Conservation (phyloP, 2,888 invertebrate species). For the Hartigia nigra region DNA sequence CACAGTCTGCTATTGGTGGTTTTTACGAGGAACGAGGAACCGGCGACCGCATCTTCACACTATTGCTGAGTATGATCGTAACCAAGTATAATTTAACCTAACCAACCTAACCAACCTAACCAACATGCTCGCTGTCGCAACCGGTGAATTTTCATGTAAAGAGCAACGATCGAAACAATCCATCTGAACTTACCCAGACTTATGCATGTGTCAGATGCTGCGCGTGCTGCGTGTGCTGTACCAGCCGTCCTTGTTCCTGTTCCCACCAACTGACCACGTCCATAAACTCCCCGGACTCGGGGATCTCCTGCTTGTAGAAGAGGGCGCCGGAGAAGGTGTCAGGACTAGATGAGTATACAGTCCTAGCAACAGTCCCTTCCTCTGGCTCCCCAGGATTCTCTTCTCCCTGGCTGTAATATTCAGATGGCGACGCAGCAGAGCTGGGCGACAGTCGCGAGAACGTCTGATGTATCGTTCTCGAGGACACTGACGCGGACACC, state of each 20-base stretch:
- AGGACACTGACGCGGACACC: neutral
- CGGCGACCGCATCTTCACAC: neutral
- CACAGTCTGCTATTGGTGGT: neutral
- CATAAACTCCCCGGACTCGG: slow-evolving; percentile 59
- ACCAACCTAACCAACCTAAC: no score
- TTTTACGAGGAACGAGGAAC: neutral
- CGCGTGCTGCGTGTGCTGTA: slow-evolving; percentile 55
- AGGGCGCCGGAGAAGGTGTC: slow-evolving; percentile 58
- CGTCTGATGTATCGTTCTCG: slow-evolving; percentile 7
- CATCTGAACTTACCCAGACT: slow-evolving; percentile 29
- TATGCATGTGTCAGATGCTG: slow-evolving; percentile 62
- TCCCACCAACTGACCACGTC: slow-evolving; percentile 65
- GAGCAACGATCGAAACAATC: neutral
- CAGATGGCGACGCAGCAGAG: slow-evolving; percentile 49
- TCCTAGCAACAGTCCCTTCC: slow-evolving; percentile 44
- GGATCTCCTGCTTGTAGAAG: slow-evolving; percentile 61
- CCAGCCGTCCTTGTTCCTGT: slow-evolving; percentile 61
- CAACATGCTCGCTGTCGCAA: neutral
- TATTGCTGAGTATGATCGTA: neutral
- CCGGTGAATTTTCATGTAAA: neutral
- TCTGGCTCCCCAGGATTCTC: slow-evolving; percentile 57
- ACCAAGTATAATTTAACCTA: no score
- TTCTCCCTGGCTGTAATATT: slow-evolving; percentile 52
- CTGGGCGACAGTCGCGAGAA: slow-evolving; percentile 53
- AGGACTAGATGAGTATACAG: slow-evolving; percentile 56